phyloP scores from a whole-genome alignment of 2,113 vertebrate species.

The Amblyopsis rosae region DNA sequence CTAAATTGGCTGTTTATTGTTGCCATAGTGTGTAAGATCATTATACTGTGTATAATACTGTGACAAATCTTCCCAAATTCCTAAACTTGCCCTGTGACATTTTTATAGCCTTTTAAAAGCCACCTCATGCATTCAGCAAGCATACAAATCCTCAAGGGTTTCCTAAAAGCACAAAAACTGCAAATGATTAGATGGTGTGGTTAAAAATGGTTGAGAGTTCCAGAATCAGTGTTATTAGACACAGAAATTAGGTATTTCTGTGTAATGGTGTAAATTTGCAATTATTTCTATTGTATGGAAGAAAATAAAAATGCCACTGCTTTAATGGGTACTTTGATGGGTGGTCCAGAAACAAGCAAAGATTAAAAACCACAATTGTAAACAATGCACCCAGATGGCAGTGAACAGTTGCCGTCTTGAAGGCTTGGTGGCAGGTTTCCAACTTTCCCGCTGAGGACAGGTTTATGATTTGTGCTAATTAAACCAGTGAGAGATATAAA shows the following conservation, averaged over 20 bases:
- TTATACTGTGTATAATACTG: neutral
- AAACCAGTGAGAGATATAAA: slow-evolving; percentile 28
- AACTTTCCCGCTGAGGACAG: slow-evolving; percentile 33
- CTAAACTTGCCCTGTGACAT: neutral
- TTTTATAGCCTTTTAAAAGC: slow-evolving; percentile 10
- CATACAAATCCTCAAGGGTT: slow-evolving; percentile 16
- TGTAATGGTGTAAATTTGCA: no score
- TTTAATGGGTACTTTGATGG: no score
- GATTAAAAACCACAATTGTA: no score
- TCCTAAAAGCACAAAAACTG: slow-evolving; percentile 35
- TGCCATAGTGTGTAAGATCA: neutral
- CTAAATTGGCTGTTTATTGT: neutral
- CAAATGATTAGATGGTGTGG: slow-evolving; percentile 51
- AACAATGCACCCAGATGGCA: slow-evolving; percentile 30
- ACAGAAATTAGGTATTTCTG: no score
- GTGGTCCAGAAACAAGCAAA: no score
- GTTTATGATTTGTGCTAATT: slow-evolving; percentile 55
- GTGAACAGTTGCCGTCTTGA: slow-evolving; percentile 52
- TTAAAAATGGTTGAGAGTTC: slow-evolving; percentile 44
- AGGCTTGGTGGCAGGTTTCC: slow-evolving; percentile 47
- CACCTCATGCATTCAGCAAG: slow-evolving; percentile 16
- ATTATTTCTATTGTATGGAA: neutral
- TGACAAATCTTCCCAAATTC: neutral
- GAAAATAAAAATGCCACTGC: no score
- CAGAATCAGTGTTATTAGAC: slow-evolving; percentile 36